A percentile compares a stretch with the other conserved stretches of the same genome.
These are phyloP conservation scores for Elephantulus edwardii DNA, from an alignment of 2,113 vertebrate species.

Conservation along the genomic window DNA sequence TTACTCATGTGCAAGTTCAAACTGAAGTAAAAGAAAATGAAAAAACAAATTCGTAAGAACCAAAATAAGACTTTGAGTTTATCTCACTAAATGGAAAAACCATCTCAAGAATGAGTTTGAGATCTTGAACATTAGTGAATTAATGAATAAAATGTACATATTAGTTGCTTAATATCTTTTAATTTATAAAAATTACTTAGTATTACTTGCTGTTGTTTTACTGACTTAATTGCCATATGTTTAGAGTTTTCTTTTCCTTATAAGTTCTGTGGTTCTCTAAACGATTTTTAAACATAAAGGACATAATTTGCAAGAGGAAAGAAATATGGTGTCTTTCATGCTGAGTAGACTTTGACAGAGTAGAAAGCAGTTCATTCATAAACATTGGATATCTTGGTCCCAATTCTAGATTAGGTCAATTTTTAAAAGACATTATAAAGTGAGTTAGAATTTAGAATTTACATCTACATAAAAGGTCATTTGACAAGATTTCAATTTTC, in stretches of 20 bases:
- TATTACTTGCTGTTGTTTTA: background rate
- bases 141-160: no score
- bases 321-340: background rate
- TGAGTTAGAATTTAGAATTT: conserved; percentile 9
- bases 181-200: background rate
- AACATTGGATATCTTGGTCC: background rate
- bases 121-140: no score
- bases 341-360: background rate
- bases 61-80: no score
- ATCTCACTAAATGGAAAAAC: no score
- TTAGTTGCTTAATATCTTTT: background rate
- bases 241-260: conserved; percentile 44
- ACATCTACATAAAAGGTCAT: background rate
- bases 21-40: no score
- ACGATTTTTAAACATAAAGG: conserved; percentile 31
- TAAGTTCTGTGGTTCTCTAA: background rate
- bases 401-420: background rate
- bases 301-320: background rate
- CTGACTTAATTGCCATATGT: conserved; percentile 33
- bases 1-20: no score
- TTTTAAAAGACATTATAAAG: background rate
- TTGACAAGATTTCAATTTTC: background rate
- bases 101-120: no score
- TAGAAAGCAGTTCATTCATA: background rate
- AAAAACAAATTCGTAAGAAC: no score